These are phyloP conservation scores for Petrolisthes cinctipes DNA, from an alignment of 2,888 invertebrate species.

Conservation along the genomic window DNA sequence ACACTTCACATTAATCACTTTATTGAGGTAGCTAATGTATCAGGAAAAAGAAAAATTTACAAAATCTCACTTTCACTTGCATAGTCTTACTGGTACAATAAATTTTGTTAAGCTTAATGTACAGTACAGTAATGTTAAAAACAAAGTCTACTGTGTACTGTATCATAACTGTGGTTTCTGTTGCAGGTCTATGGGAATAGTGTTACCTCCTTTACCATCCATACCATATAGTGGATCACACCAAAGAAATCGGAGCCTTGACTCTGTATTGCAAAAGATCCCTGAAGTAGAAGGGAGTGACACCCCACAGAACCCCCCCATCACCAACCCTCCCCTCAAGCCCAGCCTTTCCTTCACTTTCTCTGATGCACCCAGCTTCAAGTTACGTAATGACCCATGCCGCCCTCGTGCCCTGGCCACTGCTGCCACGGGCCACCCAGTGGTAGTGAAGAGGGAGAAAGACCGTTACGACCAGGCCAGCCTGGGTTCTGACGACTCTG, in stretches of 20 bases:
- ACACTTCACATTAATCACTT: too few relatives aligned
- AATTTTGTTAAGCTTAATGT: neutral
- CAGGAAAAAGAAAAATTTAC: too few relatives aligned
- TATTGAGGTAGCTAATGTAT: too few relatives aligned
- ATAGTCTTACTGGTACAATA: neutral
- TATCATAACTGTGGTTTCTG: neutral
- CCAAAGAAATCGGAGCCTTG: slow-evolving; percentile 89
- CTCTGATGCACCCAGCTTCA: slow-evolving; percentile 59
- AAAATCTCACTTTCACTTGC: neutral
- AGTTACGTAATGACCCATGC: slow-evolving; percentile 52
- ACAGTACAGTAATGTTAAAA: too few relatives aligned
- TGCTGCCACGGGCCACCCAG: slow-evolving; percentile 32
- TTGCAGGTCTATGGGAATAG: slow-evolving; percentile 77
- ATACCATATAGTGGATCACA: slow-evolving; percentile 73
- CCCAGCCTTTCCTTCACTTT: slow-evolving; percentile 63
- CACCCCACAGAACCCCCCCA: slow-evolving; percentile 59
- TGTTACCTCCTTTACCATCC: slow-evolving; percentile 73
- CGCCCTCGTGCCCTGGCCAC: slow-evolving; percentile 35
- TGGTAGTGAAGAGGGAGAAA: slow-evolving; percentile 63
- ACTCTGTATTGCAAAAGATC: slow-evolving; percentile 89
- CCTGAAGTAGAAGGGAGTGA: slow-evolving; percentile 81
- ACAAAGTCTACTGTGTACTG: neutral
- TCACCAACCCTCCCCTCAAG: slow-evolving; percentile 60
- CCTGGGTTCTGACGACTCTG: slow-evolving; percentile 86
- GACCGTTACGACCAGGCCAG: slow-evolving; percentile 76